phyloP scores from a whole-genome alignment of 92 coral and sea anemone genomes.

The Phenganax stokvisi region DNA sequence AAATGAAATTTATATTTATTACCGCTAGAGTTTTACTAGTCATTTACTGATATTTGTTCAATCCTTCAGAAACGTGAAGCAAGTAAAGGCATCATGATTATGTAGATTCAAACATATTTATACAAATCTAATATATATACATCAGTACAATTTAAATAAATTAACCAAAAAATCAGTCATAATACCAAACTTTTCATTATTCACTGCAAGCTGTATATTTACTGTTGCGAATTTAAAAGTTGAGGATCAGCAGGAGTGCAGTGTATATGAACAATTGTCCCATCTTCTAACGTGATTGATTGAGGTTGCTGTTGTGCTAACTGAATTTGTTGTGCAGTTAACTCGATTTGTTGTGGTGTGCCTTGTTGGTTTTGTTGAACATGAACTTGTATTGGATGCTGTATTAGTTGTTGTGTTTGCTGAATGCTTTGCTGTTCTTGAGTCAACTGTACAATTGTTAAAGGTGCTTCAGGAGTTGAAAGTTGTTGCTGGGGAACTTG shows the following conservation, averaged over 20 bases:
- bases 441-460: neutral
- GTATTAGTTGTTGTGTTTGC: neutral
- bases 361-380: neutral
- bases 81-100: too few species aligned
- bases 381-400: neutral
- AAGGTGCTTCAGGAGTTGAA: neutral
- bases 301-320: constrained; percentile 18
- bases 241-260: constrained; percentile 2
- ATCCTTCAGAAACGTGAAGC: too few species aligned
- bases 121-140: too few species aligned
- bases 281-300: constrained; percentile 15
- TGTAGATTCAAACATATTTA: too few species aligned
- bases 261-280: constrained; percentile 27
- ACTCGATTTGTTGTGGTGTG: constrained; percentile 10
- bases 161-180: too few species aligned
- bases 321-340: constrained; percentile 8
- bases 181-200: too few species aligned
- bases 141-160: too few species aligned
- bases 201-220: too few species aligned
- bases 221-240: neutral
- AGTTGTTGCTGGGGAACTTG: constrained; percentile 5
- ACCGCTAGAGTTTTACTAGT: too few species aligned
- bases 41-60: too few species aligned
- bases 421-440: constrained; percentile 14
- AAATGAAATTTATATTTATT: too few species aligned